Evolutionary conservation across 2,888 invertebrate species (phyloP).

Genomic region (Sphaerophoria rueppellii): DNA sequence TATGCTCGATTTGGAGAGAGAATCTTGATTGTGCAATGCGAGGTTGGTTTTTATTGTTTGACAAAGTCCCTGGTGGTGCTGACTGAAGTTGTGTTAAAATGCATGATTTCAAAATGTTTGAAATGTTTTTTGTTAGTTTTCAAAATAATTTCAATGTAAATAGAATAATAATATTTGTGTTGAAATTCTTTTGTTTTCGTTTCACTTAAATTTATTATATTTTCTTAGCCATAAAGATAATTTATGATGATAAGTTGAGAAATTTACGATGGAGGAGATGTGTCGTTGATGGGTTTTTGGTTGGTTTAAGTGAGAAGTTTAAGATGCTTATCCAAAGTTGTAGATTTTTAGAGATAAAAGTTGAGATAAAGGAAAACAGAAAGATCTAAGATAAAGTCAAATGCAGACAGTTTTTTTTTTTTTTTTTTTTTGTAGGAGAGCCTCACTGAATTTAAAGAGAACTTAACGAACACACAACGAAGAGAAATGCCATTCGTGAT

Average conservation of each 20-base stretch:
- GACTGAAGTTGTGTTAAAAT: slow-evolving; percentile 46
- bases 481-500: slow-evolving; percentile 51
- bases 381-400: too few species aligned
- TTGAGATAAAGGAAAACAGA: too few species aligned
- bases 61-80: background rate
- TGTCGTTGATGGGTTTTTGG: slow-evolving; percentile 25
- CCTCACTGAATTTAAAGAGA: background rate
- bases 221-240: slow-evolving; percentile 51
- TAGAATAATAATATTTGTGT: slow-evolving; percentile 25
- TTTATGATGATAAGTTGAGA: slow-evolving; percentile 56
- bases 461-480: background rate
- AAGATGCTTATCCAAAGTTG: too few species aligned
- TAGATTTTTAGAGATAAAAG: too few species aligned
- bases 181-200: slow-evolving; percentile 8
- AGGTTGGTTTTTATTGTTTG: background rate
- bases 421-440: too few species aligned
- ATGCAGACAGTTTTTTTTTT: too few species aligned
- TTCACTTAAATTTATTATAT: slow-evolving; percentile 50
- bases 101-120: slow-evolving; percentile 68
- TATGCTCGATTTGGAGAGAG: slow-evolving; percentile 44
- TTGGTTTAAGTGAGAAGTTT: background rate
- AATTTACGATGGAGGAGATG: slow-evolving; percentile 53
- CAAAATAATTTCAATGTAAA: slow-evolving; percentile 2
- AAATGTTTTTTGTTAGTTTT: slow-evolving; percentile 56
- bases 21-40: slow-evolving; percentile 33